Base-by-base conservation (phyloP, 2,797 vertebrate genomes). In the Tokudaia tokunoshimensis region DNA sequence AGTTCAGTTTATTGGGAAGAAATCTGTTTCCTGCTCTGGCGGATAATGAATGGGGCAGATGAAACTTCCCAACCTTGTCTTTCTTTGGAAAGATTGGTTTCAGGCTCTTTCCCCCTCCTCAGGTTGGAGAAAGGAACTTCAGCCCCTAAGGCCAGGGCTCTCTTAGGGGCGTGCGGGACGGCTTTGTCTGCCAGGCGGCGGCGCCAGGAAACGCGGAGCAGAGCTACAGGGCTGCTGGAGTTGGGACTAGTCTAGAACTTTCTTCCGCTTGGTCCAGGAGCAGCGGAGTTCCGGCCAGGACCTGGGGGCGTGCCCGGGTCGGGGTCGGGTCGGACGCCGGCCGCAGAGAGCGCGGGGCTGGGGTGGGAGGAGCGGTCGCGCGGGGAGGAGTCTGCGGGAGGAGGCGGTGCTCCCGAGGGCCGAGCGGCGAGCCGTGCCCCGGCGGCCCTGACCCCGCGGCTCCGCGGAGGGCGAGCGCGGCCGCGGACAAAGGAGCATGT, bases 401-500 rank as follows among this genome's bases (percentile, higher is more conserved):
- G 94, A 82, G 94, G 96, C 88, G 88, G 94, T 0, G 85, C 95
- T 97, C 92, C 67, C 10, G 85, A 94, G 37, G 37, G 91, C 88
- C 1, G 17, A 6, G 44, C 82, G 29, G 72, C 41, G 19, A 89
- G 50, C 94, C 26, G 94, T 78, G 92, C 61, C 50, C 91, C 50
- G 52, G 91, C 91, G 88, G 82, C 97, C 90, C 70, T 94, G 97
- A 96, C 97, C 95, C 90, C n/a, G 65, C 24, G 50, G 81, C 92
- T 94, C 90, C 92, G 75, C 17, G 1, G 88, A 82, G 86, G 91
- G 74, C 72, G 86, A 95, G 75, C 59, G 59, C 61, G 1, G 96
- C 82, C 15, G 78, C 94, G 96, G 97, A 97, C 97, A 97, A 97
- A 98, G 94, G 93, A 97, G 89, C 95, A 96, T 96, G 96, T 52